Conservation (phyloP, 1,140 invertebrate species). For the Nylanderia fulva region DNA sequence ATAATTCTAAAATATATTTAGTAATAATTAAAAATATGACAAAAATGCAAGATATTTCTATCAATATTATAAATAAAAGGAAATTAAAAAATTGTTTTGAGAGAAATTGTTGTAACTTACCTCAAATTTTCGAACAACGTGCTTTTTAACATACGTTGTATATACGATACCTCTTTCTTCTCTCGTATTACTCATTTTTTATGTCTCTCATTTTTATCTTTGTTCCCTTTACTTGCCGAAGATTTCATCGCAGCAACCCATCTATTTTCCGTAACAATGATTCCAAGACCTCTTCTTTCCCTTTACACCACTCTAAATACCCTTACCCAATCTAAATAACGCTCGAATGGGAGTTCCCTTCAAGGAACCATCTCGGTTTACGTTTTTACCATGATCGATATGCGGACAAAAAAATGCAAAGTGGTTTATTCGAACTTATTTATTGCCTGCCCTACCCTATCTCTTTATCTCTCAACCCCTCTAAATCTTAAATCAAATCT, state of each 20-base stretch:
- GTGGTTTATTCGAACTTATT: constrained; percentile 70
- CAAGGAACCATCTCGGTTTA: background rate
- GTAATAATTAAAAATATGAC: background rate
- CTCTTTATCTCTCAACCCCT: background rate
- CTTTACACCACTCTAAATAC: background rate
- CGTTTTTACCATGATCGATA: background rate
- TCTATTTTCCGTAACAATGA: constrained; percentile 78
- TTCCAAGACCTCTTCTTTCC: background rate
- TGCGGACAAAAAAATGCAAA: constrained; percentile 70
- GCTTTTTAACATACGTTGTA: constrained; percentile 13
- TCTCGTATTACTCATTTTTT: constrained; percentile 65
- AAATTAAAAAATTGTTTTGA: too few relatives aligned
- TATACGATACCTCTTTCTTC: background rate
- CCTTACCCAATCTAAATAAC: background rate
- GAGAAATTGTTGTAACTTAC: background rate
- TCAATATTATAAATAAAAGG: background rate
- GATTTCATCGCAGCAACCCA: constrained; percentile 70
- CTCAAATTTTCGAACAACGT: background rate
- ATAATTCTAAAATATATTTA: background rate
- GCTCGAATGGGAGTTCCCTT: background rate
- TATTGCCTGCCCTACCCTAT: constrained; percentile 64
- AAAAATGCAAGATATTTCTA: background rate
- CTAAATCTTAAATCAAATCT: background rate
- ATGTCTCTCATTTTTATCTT: constrained; percentile 72
- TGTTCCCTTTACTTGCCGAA: constrained; percentile 74